Evolutionary conservation across 2,113 vertebrate genomes (phyloP), one percentile per base, ranked within the genome.

Genomic region (Menura novaehollandiae): DNA sequence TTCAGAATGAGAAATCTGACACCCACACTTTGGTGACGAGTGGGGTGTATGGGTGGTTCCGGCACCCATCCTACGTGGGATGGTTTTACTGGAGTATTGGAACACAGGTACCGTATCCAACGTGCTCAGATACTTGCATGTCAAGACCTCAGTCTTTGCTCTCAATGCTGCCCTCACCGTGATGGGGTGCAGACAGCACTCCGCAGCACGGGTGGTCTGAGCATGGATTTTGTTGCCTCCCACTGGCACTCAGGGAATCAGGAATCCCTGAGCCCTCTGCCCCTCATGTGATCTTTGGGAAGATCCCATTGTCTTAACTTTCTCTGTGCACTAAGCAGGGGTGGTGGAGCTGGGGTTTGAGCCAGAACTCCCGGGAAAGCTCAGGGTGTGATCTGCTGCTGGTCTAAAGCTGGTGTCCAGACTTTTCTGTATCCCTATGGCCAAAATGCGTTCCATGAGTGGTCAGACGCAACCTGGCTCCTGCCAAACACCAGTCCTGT

Each of bases 71-170:
- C 11, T 99, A 99, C 1, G 99, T 99, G 68, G 99, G 99, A 66
- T 99, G 99, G 99, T 99, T 99, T 97, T 99, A 99, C 98, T 99
- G 99, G 99, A 99, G 99, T 95, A 99, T 99, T 23, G 99, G 99
- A 56, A 99, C 99, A 24, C 99, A 99, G 99, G 99, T 99, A 98
- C 11, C 1, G 56, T 83, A 24, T 49, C 10, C 58, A 7, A 5
- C 0, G 0, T 1, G 8, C 63, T 69, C 35, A 6, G 37, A 27
- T 71, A 20, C 62, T 84, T 93, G 24, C 0, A 0, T 33, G 26
- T 52, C 18, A 6, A 1, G 3, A 14, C 12, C 20, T 4, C 7
- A 2, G 32, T 78, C 63, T 90, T 19, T 68, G 83, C 35, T 53
- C 75, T 67, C n/a, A 30, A 1, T 14, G 35, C 73, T 66, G 69